Evolutionary conservation across 1,140 invertebrate species (phyloP).

Genomic region (Trichonephila inaurata): DNA sequence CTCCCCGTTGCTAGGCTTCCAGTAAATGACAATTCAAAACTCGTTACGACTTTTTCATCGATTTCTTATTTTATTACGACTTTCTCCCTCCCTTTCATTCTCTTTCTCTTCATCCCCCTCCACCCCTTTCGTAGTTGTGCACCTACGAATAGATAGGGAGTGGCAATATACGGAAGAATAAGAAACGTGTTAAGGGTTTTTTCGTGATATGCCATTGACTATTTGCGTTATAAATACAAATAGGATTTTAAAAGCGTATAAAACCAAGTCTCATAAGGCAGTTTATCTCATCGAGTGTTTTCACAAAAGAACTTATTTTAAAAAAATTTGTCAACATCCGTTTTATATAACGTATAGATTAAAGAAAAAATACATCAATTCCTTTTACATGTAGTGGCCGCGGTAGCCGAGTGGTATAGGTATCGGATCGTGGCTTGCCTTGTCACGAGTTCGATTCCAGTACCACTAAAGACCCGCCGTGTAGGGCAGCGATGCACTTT

Average conservation of each 20-base stretch:
- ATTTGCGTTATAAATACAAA: not conserved
- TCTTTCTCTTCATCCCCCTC: not conserved
- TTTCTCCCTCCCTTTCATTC: not conserved
- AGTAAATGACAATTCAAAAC: constrained; percentile 74
- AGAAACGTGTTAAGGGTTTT: constrained; percentile 44
- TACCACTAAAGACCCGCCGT: no score
- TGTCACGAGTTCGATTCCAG: no score
- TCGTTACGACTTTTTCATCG: constrained; percentile 74
- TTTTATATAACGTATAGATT: no score
- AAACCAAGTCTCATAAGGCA: no score
- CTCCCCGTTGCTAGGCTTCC: constrained; percentile 57
- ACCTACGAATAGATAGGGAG: not conserved
- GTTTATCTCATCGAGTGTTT: no score
- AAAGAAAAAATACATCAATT: no score
- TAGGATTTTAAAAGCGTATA: not conserved
- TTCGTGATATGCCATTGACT: not conserved
- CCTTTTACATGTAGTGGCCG: no score
- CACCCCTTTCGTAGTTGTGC: not conserved
- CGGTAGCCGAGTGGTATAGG: no score
- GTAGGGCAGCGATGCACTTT: no score
- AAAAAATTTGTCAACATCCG: no score
- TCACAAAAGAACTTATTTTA: no score
- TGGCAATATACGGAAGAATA: constrained; percentile 34
- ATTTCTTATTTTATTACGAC: constrained; percentile 75
- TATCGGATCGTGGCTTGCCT: no score